A percentile compares a stretch with the other conserved stretches of the same genome.
These are phyloP conservation scores for Clepsis dumicolana DNA, from an alignment of 2,888 invertebrate species.

Conservation along the genomic window DNA sequence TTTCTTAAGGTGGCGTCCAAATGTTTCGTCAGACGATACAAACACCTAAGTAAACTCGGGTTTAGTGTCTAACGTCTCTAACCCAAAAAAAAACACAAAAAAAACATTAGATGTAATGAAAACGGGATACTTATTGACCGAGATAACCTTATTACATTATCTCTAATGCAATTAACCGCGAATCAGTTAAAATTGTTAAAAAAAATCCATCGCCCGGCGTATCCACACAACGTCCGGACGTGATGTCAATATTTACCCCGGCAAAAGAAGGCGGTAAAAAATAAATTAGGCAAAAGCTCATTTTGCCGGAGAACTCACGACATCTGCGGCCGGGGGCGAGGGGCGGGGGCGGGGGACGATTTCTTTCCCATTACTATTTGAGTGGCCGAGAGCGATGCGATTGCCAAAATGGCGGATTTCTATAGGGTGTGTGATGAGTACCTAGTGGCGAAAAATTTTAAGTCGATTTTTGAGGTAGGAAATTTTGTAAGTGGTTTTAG, in stretches of 20 bases:
- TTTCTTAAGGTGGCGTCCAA: no score
- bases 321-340: constrained; percentile 75
- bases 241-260: constrained; percentile 82
- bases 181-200: background rate
- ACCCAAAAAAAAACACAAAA: no score
- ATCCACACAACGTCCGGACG: constrained; percentile 58
- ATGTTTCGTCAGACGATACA: no score
- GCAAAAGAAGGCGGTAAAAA: constrained; percentile 86
- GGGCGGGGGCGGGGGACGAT: constrained; percentile 61
- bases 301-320: constrained; percentile 77
- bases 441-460: background rate
- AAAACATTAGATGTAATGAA: no score
- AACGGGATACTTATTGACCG: no score
- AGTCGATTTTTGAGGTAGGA: background rate
- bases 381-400: constrained; percentile 56
- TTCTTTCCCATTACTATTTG: constrained; percentile 72
- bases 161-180: no score
- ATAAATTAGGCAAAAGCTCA: constrained; percentile 86
- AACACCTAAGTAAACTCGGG: no score
- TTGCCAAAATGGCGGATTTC: constrained; percentile 46
- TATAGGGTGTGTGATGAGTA: background rate
- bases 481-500: background rate
- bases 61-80: no score
- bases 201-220: constrained; percentile 44
- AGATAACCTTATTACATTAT: no score